Percentiles rank a stretch among this genome's conserved stretches.
Evolutionary conservation across 2,113 vertebrate genomes (phyloP).

Genomic region (Monopterus albus): DNA sequence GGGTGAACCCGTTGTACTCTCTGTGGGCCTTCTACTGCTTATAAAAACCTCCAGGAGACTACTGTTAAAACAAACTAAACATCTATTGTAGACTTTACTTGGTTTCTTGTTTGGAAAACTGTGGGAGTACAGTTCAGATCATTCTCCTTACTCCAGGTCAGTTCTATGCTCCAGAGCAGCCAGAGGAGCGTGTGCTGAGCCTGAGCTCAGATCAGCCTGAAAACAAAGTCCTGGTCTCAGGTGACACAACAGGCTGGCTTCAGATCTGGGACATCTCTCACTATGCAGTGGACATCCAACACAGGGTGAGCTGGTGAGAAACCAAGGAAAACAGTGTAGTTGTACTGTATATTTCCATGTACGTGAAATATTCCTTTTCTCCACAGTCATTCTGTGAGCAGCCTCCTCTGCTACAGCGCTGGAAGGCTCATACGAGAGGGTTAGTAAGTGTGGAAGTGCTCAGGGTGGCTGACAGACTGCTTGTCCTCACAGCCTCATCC

Average conservation of each 20-base stretch:
- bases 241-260: constrained; percentile 68
- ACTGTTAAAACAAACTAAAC: background rate
- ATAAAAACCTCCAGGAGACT: constrained; percentile 3
- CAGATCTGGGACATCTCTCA: constrained; percentile 74
- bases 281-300: constrained; percentile 44
- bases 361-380: background rate
- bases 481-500: constrained; percentile 58
- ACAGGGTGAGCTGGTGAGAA: constrained; percentile 38
- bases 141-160: constrained; percentile 48
- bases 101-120: background rate
- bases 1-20: background rate
- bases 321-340: background rate
- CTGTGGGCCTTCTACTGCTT: background rate
- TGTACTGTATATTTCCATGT: background rate
- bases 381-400: constrained; percentile 31
- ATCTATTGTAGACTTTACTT: background rate
- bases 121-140: background rate
- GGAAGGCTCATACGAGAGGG: constrained; percentile 56
- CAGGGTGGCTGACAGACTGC: constrained; percentile 34
- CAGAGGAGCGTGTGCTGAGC: constrained; percentile 54
- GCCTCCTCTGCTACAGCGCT: constrained; percentile 58
- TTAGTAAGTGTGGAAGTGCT: constrained; percentile 60
- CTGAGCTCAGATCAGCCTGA: constrained; percentile 63
- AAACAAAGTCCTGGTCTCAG: constrained; percentile 75
- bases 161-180: constrained; percentile 62